phyloP scores from a whole-genome alignment of 35 echinoderm and acorn worm species.

The Acanthaster planci region DNA sequence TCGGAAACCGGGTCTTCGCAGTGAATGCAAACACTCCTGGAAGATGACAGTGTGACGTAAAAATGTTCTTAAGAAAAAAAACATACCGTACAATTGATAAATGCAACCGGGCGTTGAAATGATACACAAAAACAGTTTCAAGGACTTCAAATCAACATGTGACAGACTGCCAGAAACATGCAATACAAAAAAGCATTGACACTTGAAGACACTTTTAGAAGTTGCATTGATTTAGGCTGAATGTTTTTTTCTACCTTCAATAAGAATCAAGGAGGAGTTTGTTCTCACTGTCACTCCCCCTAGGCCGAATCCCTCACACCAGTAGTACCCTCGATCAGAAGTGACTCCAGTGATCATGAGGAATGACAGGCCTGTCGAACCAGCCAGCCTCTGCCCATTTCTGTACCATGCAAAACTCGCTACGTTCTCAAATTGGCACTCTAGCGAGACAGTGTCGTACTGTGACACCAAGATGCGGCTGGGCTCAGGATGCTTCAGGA shows the following conservation, averaged over 20 bases:
- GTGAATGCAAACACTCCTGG: not conserved
- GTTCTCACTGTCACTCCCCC: not conserved
- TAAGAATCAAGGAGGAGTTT: not conserved
- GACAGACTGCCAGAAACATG: no score
- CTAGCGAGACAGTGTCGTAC: not conserved
- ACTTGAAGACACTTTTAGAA: no score
- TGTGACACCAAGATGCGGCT: not conserved
- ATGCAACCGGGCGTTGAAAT: no score
- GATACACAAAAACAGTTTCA: no score
- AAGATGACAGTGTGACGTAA: no score
- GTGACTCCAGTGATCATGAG: not conserved
- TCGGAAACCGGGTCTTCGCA: not conserved
- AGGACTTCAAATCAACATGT: no score
- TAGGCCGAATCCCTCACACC: not conserved
- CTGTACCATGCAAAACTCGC: not conserved
- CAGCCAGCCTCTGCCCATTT: not conserved
- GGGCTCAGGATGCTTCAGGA: not conserved
- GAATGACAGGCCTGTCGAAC: not conserved
- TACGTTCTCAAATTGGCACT: not conserved
- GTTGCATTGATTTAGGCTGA: not conserved
- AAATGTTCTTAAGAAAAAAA: no score
- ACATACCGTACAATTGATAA: no score
- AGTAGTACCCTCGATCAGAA: slow-evolving; percentile 1
- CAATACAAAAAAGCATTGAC: no score
- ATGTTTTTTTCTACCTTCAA: not conserved